phyloP scores from a whole-genome alignment of 2,113 vertebrate genomes.

The Opisthocomus hoazin region DNA sequence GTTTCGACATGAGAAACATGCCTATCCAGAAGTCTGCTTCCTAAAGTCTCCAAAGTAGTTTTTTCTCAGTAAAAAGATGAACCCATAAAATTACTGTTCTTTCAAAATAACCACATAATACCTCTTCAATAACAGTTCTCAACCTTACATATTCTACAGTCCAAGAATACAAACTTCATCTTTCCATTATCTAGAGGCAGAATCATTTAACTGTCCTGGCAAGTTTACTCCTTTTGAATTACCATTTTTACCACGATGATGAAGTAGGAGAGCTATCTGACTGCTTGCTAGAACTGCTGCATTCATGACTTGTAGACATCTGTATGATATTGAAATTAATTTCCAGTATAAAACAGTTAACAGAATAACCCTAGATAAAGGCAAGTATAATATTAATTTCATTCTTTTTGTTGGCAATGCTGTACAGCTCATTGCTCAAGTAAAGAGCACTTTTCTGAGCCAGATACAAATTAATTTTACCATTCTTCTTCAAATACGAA shows the following conservation, averaged over 20 bases:
- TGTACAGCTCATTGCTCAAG: constrained; percentile 38
- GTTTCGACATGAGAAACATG: not conserved
- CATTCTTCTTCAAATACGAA: constrained; percentile 40
- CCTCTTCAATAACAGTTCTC: not conserved
- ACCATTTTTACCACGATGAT: not conserved
- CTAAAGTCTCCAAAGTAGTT: not conserved
- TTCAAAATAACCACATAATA: not conserved
- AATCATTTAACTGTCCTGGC: constrained; percentile 28
- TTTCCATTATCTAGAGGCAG: not conserved
- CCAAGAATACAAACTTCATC: not conserved
- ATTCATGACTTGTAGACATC: not conserved
- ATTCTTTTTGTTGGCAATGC: constrained; percentile 44
- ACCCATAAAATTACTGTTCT: not conserved
- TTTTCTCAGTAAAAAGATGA: not conserved
- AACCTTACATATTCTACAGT: not conserved
- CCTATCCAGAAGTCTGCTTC: not conserved
- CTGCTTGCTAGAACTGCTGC: not conserved
- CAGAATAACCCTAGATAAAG: constrained; percentile 52
- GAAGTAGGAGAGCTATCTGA: not conserved
- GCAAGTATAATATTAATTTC: constrained; percentile 38
- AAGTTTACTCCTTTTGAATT: constrained; percentile 22
- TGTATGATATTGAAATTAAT: constrained; percentile 8
- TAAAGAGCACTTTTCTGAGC: constrained; percentile 24
- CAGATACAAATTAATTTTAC: constrained; percentile 50
- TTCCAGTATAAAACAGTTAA: constrained; percentile 50